phyloP scores from a whole-genome alignment of 2,113 vertebrate genomes.

The Bos indicus region DNA sequence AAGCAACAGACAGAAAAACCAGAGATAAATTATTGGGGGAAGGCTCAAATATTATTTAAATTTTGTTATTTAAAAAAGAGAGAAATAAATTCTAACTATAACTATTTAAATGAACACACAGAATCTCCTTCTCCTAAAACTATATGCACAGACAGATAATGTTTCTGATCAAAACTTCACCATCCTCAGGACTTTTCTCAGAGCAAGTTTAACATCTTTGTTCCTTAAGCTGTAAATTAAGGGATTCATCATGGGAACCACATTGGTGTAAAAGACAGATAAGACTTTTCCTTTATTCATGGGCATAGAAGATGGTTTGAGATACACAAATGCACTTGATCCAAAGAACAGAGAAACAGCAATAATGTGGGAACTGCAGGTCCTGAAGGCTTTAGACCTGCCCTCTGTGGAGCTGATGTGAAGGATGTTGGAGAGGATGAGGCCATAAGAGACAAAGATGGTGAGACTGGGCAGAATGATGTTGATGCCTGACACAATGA shows the following conservation, averaged over 20 bases:
- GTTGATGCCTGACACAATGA: neutral
- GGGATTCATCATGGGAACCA: slow-evolving; percentile 15
- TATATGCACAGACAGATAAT: neutral
- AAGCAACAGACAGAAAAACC: neutral
- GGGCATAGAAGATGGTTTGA: neutral
- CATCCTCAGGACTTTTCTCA: neutral
- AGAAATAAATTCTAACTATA: neutral
- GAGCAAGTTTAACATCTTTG: slow-evolving; percentile 5
- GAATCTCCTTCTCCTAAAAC: no score
- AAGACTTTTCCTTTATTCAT: neutral
- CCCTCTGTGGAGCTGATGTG: neutral
- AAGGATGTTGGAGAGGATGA: neutral
- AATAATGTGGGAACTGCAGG: slow-evolving; percentile 11
- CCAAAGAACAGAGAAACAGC: slow-evolving; percentile 39
- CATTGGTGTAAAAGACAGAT: neutral
- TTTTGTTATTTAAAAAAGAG: neutral
- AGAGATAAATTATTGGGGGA: neutral
- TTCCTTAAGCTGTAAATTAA: slow-evolving; percentile 31
- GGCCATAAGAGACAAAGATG: slow-evolving; percentile 1
- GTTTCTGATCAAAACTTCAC: neutral
- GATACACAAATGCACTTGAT: neutral
- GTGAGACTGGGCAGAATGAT: neutral
- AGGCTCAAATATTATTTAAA: neutral
- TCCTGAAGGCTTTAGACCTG: neutral
- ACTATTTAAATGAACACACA: neutral